These are phyloP conservation scores for Drosophila paranaensis DNA, from an alignment of 2,888 invertebrate genomes.

Conservation along the genomic window DNA sequence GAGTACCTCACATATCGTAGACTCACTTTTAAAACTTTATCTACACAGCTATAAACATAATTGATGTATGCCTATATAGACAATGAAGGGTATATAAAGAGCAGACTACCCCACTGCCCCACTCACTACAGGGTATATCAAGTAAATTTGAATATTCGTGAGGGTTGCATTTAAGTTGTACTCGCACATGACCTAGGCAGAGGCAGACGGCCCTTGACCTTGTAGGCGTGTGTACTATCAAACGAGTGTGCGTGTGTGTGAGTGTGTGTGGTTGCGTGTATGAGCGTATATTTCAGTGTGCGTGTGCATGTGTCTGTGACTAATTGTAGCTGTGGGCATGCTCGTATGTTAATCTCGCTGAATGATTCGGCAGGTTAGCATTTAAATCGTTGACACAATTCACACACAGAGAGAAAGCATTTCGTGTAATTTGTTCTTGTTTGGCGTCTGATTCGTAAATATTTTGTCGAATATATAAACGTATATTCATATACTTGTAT, in stretches of 20 bases:
- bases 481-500: constrained; percentile 13
- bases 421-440: constrained; percentile 38
- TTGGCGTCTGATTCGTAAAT: constrained; percentile 40
- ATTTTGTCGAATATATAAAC: constrained; percentile 24
- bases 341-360: constrained; percentile 25
- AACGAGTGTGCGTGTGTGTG: constrained; percentile 12
- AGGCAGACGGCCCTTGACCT: constrained; percentile 73
- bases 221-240: constrained; percentile 51
- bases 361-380: constrained; percentile 49
- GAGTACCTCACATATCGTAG: background rate
- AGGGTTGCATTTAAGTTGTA: constrained; percentile 52
- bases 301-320: constrained; percentile 6
- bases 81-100: too few relatives aligned
- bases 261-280: background rate
- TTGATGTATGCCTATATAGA: too few relatives aligned
- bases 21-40: too few relatives aligned
- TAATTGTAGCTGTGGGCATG: constrained; percentile 9
- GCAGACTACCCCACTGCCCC: background rate
- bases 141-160: constrained; percentile 50
- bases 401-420: constrained; percentile 11
- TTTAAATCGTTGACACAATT: constrained; percentile 37
- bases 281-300: background rate
- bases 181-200: constrained; percentile 68
- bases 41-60: too few relatives aligned
- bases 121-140: constrained; percentile 35